phyloP scores from a whole-genome alignment of 2,888 invertebrate species.

The Agapostemon virescens region DNA sequence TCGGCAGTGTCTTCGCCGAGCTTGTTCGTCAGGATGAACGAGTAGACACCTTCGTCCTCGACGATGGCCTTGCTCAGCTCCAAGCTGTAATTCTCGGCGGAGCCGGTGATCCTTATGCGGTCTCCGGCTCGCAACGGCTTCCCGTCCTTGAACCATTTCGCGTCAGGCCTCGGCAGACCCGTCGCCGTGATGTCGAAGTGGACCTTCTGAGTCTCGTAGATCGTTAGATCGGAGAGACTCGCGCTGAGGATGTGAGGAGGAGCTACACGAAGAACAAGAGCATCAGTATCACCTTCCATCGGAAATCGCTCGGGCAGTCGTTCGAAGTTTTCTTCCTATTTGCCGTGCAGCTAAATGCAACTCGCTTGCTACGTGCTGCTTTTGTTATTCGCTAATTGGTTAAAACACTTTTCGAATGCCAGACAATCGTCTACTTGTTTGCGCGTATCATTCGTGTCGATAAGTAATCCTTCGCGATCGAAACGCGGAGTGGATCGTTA shows the following conservation, averaged over 20 bases:
- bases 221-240: constrained; percentile 87
- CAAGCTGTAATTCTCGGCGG: constrained; percentile 85
- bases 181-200: constrained; percentile 89
- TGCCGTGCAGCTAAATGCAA: constrained; percentile 51
- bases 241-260: constrained; percentile 87
- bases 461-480: neutral
- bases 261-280: constrained; percentile 80
- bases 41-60: constrained; percentile 91
- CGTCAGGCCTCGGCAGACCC: constrained; percentile 89
- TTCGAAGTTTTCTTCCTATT: neutral
- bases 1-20: constrained; percentile 89
- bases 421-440: neutral
- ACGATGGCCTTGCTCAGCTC: constrained; percentile 86
- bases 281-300: neutral
- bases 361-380: constrained; percentile 43
- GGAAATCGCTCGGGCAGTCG: neutral
- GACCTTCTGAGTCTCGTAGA: constrained; percentile 90
- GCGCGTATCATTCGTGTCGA: neutral
- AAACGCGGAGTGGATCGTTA: neutral
- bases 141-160: constrained; percentile 90
- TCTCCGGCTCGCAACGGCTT: constrained; percentile 86
- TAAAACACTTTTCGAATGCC: constrained; percentile 16
- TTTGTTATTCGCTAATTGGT: constrained; percentile 38
- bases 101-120: constrained; percentile 68
- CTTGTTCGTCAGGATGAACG: constrained; percentile 90